A percentile compares a stretch with the other conserved stretches of the same genome.
Conservation (phyloP, 2,888 invertebrate species). For the Cataglyphis cursor region DNA sequence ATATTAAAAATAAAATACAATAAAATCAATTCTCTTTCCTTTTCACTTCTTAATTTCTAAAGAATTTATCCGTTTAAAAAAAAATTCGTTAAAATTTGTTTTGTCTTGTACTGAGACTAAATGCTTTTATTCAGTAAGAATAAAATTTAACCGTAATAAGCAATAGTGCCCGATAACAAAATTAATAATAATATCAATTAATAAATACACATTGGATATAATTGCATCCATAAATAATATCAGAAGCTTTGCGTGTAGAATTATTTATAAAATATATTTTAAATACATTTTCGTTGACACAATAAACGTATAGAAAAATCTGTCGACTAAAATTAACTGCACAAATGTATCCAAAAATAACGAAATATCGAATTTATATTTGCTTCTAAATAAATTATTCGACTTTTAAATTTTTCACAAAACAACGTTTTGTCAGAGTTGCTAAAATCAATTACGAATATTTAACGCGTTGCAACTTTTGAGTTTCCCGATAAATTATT, state of each 20-base stretch:
- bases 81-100: background rate
- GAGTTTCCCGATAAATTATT: background rate
- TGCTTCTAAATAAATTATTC: background rate
- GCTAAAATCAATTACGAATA: background rate
- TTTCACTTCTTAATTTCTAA: background rate
- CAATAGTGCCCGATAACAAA: background rate
- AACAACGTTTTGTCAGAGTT: background rate
- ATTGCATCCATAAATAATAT: conserved; percentile 33
- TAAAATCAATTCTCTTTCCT: background rate
- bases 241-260: background rate
- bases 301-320: background rate
- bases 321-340: background rate
- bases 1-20: background rate
- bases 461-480: background rate
- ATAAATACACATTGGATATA: background rate
- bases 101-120: background rate
- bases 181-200: background rate
- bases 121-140: background rate
- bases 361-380: background rate
- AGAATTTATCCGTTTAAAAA: background rate
- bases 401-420: background rate
- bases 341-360: background rate
- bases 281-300: background rate
- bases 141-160: background rate
- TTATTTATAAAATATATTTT: background rate